Evolutionary conservation across 2,888 invertebrate species (phyloP), one percentile per base, ranked within the genome.

Genomic region (Drosophila siamana): DNA sequence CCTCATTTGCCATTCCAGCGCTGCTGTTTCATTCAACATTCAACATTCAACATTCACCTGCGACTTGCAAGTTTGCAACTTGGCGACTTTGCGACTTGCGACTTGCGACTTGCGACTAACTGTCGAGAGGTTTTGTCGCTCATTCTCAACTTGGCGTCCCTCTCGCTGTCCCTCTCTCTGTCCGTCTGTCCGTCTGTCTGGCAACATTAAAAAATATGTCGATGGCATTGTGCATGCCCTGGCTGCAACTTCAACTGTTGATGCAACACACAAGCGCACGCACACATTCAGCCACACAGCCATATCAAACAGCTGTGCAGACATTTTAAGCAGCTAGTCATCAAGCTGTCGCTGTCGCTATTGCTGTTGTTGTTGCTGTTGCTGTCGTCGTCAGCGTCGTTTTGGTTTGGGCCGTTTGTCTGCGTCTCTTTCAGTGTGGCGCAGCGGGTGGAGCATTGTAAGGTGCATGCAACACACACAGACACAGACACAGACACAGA

Each of bases 291-390:
- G n/a, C 65, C 57, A 50, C 50, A 43, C 55, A 46, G 63, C 33
- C 48, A 51, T 63, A 68, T 50, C 70, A 83, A 83, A 83, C 88
- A 83, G 82, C 82, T 88, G 88, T 80, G 88, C 86, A 88, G 82
- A 86, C 82, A 83, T 88, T 83, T 86, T 83, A 83, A 83, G 83
- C 88, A 83, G 78, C 70, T 60, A 70, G 78, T 78, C 78, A 74
- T 80, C 78, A 74, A 84, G 67, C 86, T 86, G 86, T 82, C 80
- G 74, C 81, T 80, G 84, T 80, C 82, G 74, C 68, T 69, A 64
- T 81, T 60, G 74, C 81, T 80, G 84, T 80, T 87, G 74, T 69
- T 69, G 66, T 81, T 60, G n/a, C n/a, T n/a, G n/a, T n/a, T n/a
- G n/a, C n/a, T n/a, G 84, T 80, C 82, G 74, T 70, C 74, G 66